Evolutionary conservation across 2,797 vertebrate species (phyloP).

Genomic region (Aotus griseimembra): DNA sequence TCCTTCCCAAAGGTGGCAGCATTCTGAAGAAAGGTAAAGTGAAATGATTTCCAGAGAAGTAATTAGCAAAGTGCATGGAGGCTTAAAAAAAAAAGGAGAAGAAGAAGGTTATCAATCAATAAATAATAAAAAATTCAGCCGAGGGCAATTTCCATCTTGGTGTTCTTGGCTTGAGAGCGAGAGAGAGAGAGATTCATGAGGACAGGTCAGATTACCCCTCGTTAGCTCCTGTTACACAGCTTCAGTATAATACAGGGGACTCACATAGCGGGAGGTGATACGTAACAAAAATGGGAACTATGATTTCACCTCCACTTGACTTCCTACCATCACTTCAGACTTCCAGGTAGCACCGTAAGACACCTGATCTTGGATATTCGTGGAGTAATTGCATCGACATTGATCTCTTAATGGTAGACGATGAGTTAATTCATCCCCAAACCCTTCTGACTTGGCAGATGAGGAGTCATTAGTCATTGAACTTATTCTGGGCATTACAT

Average conservation of each 20-base stretch:
- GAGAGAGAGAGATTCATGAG: constrained; percentile 30
- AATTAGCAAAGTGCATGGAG: constrained; percentile 74
- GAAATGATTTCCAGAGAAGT: constrained; percentile 71
- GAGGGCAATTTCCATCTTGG: constrained; percentile 68
- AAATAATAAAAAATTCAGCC: constrained; percentile 77
- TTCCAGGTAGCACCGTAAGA: constrained; percentile 37
- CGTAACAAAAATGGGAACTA: background rate
- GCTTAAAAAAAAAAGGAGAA: background rate
- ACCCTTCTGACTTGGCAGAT: constrained; percentile 67
- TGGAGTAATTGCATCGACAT: constrained; percentile 62
- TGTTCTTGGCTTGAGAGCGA: constrained; percentile 54
- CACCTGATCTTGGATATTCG: constrained; percentile 40
- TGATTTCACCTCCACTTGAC: constrained; percentile 5
- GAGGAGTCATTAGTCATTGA: constrained; percentile 62
- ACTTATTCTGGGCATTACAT: constrained; percentile 50
- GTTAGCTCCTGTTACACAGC: background rate
- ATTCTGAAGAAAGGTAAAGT: constrained; percentile 13
- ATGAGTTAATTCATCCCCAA: constrained; percentile 71
- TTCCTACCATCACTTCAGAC: background rate
- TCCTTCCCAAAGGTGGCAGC: constrained; percentile 66
- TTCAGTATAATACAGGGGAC: background rate
- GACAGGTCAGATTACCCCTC: background rate
- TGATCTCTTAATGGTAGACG: constrained; percentile 71
- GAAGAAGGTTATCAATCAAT: constrained; percentile 64
- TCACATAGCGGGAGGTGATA: background rate